Conservation (phyloP, 2,797 vertebrate species). For the Erethizon dorsatum region DNA sequence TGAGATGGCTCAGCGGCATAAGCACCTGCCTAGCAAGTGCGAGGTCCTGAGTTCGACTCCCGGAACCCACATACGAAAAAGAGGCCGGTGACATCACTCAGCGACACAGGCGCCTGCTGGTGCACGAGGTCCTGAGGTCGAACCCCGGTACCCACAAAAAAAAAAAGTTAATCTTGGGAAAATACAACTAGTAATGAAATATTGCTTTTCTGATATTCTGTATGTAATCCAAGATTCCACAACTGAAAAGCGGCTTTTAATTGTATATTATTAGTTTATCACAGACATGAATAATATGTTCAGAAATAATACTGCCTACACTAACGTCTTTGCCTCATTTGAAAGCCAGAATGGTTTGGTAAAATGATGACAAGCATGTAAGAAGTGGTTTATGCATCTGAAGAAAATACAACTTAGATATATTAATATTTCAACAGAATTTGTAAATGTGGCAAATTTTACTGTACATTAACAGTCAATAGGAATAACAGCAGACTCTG, state of each 20-base stretch:
- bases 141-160: too few relatives aligned
- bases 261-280: slow-evolving; percentile 62
- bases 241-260: neutral
- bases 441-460: slow-evolving; percentile 82
- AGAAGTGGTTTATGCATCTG: slow-evolving; percentile 67
- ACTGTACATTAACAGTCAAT: slow-evolving; percentile 74
- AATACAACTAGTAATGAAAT: neutral
- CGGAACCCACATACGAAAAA: too few relatives aligned
- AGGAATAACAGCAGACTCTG: slow-evolving; percentile 79
- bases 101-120: too few relatives aligned
- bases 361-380: slow-evolving; percentile 70
- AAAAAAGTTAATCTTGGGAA: slow-evolving; percentile 30
- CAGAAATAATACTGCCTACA: slow-evolving; percentile 57
- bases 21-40: too few relatives aligned
- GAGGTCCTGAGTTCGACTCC: too few relatives aligned
- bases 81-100: too few relatives aligned
- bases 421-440: slow-evolving; percentile 81
- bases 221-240: slow-evolving; percentile 8
- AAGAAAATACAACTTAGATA: slow-evolving; percentile 75
- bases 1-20: too few relatives aligned
- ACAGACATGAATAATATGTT: slow-evolving; percentile 46
- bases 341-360: slow-evolving; percentile 72
- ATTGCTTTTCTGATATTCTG: neutral
- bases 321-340: slow-evolving; percentile 40
- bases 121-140: too few relatives aligned